Conservation (phyloP, 2,888 invertebrate genomes). For the Acanthopleura granulata region DNA sequence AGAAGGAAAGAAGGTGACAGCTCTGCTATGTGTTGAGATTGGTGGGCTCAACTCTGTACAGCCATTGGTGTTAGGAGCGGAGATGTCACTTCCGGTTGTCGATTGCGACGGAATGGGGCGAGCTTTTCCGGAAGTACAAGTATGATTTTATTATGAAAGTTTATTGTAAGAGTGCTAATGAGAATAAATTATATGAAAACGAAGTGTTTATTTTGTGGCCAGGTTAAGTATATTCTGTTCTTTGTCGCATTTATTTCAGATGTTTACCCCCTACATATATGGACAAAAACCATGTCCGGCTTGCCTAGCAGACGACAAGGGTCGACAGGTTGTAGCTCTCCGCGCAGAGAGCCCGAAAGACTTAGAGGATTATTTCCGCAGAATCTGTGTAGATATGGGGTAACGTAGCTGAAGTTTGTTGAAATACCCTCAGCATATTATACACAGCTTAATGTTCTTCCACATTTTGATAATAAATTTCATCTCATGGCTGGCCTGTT, state of each 20-base stretch:
- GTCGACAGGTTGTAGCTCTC: slow-evolving; percentile 47
- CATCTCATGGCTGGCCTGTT: too few relatives aligned
- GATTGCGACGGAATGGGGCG: slow-evolving; percentile 65
- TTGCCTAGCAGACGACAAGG: slow-evolving; percentile 49
- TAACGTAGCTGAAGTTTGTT: slow-evolving; percentile 2
- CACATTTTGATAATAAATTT: too few relatives aligned
- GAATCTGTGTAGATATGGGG: slow-evolving; percentile 56
- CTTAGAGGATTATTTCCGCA: slow-evolving; percentile 55
- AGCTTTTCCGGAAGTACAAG: slow-evolving; percentile 61
- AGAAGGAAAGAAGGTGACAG: slow-evolving; percentile 36
- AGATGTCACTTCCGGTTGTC: slow-evolving; percentile 50
- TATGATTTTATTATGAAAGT: slow-evolving; percentile 2
- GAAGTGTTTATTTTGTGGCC: too few relatives aligned
- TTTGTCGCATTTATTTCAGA: slow-evolving; percentile 36
- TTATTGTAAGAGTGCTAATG: too few relatives aligned
- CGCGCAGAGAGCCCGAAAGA: slow-evolving; percentile 43
- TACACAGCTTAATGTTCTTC: too few relatives aligned
- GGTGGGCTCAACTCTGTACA: slow-evolving; percentile 62
- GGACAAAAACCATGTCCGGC: slow-evolving; percentile 49
- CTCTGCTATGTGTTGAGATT: slow-evolving; percentile 55
- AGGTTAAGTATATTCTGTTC: not conserved
- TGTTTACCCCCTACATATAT: slow-evolving; percentile 55
- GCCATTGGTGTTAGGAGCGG: slow-evolving; percentile 54
- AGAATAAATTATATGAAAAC: too few relatives aligned
- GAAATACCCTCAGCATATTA: too few relatives aligned